Evolutionary conservation across 2,113 vertebrate genomes (phyloP), one percentile per base, ranked within the genome.

Genomic region (Parotia lawesii): DNA sequence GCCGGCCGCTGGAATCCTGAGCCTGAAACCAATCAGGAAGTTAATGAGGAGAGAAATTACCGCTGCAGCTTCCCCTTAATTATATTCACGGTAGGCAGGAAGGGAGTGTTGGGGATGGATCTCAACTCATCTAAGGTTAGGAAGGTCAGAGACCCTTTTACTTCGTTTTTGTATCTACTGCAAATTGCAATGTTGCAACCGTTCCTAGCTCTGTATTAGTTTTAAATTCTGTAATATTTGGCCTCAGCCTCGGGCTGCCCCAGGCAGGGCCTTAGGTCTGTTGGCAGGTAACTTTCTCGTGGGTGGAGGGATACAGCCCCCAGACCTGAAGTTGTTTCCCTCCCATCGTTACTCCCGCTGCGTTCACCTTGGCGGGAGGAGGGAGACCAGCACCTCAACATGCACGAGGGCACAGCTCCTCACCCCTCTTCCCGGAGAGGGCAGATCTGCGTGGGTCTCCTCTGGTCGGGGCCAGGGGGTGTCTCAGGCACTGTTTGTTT

Each of bases 1-100:
- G 99, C 99, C 97, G 97, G 98, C 97, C 95, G 79, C 98, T 93
- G 97, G 96, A 98, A 98, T 98, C 97, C 98, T 97, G 98, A 98
- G 98, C 97, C 98, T 97, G 98, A 99, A 99, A 99, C 99, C 99
- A 99, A 99, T 99, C 99, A 99, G 98, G 98, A 99, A 99, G 99
- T 99, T 99, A 99, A 99, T 99, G 99, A 99, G 98, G 99, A 99
- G 99, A 99, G 98, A 99, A 99, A 99, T 99, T 97, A 98, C 99
- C 98, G 97, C 94, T 97, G 96, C 97, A 96, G 97, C 97, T 98
- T 98, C 94, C 73, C 97, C 97, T 98, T 99, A 98, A 99, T 99
- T 98, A 98, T 98, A 98, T 98, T 98, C 96, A 97, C 79, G 72
- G 97, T 96, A 97, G 97, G 97, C 95, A 97, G 96, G 85, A 97